Evolutionary conservation across 2,888 invertebrate genomes (phyloP).

Genomic region (Blomia tropicalis): DNA sequence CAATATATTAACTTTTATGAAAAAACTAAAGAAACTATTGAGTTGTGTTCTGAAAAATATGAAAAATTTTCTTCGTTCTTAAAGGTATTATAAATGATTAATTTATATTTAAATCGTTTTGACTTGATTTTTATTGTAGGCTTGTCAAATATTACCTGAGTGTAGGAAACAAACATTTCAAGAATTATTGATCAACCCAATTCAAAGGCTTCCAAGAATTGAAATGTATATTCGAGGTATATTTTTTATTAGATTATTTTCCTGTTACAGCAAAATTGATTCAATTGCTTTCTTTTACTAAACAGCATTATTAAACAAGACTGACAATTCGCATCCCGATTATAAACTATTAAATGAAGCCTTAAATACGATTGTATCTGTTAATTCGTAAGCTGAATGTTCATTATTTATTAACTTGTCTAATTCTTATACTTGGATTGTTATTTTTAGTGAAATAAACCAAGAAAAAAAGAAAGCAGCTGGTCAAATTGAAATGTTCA

Average conservation of each 20-base stretch:
- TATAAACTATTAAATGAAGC: conserved; percentile 65
- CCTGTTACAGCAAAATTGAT: too few relatives aligned
- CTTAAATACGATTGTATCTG: conserved; percentile 69
- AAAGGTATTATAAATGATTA: conserved; percentile 59
- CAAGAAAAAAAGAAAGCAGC: conserved; percentile 94
- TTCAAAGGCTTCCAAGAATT: conserved; percentile 90
- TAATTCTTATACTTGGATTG: too few relatives aligned
- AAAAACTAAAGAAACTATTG: conserved; percentile 81
- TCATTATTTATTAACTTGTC: not conserved
- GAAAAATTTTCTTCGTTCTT: conserved; percentile 95
- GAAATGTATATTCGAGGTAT: conserved; percentile 76
- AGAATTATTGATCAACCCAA: conserved; percentile 89
- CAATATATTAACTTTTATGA: conserved; percentile 97
- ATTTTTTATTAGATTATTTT: not conserved
- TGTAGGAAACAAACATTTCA: conserved; percentile 88
- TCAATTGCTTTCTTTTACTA: conserved; percentile 27
- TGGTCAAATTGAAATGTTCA: conserved; percentile 85
- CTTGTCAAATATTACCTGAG: conserved; percentile 54
- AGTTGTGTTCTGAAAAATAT: conserved; percentile 74
- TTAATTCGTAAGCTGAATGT: conserved; percentile 42
- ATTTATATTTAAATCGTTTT: not conserved
- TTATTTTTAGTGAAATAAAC: conserved; percentile 55
- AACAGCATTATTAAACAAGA: conserved; percentile 79
- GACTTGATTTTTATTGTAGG: conserved; percentile 31
- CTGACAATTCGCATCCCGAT: conserved; percentile 72